Percentiles rank a stretch among this genome's conserved stretches.
Evolutionary conservation across 2,888 invertebrate genomes (phyloP).

Genomic region (Trypoxylon attenuatum): DNA sequence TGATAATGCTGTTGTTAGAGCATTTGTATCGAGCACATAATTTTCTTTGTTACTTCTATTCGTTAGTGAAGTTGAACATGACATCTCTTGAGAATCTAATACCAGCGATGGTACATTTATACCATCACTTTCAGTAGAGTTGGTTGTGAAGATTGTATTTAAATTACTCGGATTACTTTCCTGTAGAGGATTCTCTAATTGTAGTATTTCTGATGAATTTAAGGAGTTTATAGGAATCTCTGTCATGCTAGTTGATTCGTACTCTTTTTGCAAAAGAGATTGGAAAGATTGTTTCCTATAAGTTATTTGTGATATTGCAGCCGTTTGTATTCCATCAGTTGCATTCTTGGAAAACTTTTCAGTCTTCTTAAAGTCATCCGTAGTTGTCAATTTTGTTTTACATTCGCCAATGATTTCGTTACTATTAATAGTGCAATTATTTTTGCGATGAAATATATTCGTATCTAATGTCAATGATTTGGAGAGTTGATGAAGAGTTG

Average conservation of each 20-base stretch:
- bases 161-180: background rate
- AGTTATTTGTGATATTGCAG: background rate
- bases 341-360: background rate
- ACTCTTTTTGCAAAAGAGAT: no score
- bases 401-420: background rate
- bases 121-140: background rate
- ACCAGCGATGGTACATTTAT: constrained; percentile 31
- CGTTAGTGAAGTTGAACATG: constrained; percentile 38
- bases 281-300: no score
- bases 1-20: constrained; percentile 53
- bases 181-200: background rate
- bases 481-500: background rate
- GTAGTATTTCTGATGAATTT: background rate
- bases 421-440: background rate
- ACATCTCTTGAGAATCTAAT: constrained; percentile 49
- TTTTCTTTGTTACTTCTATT: constrained; percentile 25
- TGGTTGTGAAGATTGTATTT: background rate
- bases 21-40: constrained; percentile 40
- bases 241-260: background rate
- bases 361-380: no score
- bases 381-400: background rate
- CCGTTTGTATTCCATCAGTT: no score
- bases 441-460: background rate
- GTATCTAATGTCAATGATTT: background rate
- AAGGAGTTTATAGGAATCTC: background rate